Evolutionary conservation across 2,113 vertebrate genomes (phyloP).

Genomic region (Andinoacara biseriatus): DNA sequence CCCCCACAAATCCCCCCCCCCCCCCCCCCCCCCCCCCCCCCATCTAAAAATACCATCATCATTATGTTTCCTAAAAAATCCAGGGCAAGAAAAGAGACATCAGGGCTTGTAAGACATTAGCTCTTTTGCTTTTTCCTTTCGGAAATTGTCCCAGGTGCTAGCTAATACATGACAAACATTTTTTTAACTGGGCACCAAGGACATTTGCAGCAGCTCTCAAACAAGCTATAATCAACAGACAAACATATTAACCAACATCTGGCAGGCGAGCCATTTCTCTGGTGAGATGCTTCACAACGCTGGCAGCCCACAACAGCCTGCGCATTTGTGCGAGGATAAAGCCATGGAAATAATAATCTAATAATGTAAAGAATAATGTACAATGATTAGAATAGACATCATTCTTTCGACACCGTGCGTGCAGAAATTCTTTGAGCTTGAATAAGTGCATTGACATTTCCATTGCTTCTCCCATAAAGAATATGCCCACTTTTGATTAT

Average conservation of each 20-base stretch:
- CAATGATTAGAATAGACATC: background rate
- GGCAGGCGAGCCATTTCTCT: constrained; percentile 44
- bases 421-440: constrained; percentile 30
- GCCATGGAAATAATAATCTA: constrained; percentile 3
- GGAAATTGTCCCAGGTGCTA: constrained; percentile 39
- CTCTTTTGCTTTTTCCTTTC: constrained; percentile 2
- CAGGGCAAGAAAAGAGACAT: background rate
- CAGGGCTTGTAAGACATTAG: background rate
- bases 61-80: background rate
- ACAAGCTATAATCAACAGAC: constrained; percentile 57
- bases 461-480: constrained; percentile 30
- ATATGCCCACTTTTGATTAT: constrained; percentile 52
- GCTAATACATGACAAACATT: constrained; percentile 42
- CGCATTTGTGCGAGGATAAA: constrained; percentile 9
- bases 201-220: constrained; percentile 44
- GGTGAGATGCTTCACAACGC: constrained; percentile 18
- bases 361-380: constrained; percentile 8
- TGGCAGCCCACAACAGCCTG: constrained; percentile 25
- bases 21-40: no score
- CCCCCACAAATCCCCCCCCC: no score
- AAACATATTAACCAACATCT: constrained; percentile 62
- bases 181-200: constrained; percentile 48
- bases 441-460: constrained; percentile 44
- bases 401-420: background rate
- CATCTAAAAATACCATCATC: constrained; percentile 16